Evolutionary conservation across 2,888 invertebrate genomes (phyloP).

Genomic region (Fragum fragum): DNA sequence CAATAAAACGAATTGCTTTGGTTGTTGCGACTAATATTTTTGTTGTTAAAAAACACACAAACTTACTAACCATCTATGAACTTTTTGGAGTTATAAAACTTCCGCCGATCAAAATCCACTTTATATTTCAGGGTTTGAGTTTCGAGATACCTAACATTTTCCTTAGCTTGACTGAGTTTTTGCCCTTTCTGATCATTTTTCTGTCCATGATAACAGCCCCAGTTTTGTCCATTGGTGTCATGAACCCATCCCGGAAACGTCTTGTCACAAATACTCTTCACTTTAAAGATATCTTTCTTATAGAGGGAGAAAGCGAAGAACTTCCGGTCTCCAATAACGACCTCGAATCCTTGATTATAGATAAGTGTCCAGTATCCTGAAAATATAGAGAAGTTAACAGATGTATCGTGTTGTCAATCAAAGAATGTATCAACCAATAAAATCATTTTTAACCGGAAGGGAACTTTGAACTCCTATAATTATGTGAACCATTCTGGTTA

Average conservation of each 20-base stretch:
- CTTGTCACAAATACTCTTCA: constrained; percentile 86
- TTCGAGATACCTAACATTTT: neutral
- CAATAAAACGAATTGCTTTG: too few relatives aligned
- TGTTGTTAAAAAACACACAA: too few relatives aligned
- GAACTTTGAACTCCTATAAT: too few relatives aligned
- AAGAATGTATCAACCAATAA: too few relatives aligned
- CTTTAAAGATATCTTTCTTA: constrained; percentile 70
- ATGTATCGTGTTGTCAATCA: too few relatives aligned
- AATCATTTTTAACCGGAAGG: too few relatives aligned
- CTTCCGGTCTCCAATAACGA: constrained; percentile 86
- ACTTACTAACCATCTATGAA: constrained; percentile 38
- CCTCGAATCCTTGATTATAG: constrained; percentile 88
- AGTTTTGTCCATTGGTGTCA: constrained; percentile 86
- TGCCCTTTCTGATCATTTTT: constrained; percentile 62
- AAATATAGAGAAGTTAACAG: too few relatives aligned
- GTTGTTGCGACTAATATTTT: too few relatives aligned
- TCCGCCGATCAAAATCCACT: neutral
- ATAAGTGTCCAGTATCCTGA: constrained; percentile 88
- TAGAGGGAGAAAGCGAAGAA: constrained; percentile 88
- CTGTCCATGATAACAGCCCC: constrained; percentile 87
- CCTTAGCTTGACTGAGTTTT: constrained; percentile 6
- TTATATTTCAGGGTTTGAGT: neutral
- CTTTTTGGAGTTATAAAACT: constrained; percentile 25
- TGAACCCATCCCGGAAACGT: constrained; percentile 87
- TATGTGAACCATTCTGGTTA: too few relatives aligned